Base-by-base conservation (phyloP, 2,113 vertebrate species). In the Bostrychus sinensis region DNA sequence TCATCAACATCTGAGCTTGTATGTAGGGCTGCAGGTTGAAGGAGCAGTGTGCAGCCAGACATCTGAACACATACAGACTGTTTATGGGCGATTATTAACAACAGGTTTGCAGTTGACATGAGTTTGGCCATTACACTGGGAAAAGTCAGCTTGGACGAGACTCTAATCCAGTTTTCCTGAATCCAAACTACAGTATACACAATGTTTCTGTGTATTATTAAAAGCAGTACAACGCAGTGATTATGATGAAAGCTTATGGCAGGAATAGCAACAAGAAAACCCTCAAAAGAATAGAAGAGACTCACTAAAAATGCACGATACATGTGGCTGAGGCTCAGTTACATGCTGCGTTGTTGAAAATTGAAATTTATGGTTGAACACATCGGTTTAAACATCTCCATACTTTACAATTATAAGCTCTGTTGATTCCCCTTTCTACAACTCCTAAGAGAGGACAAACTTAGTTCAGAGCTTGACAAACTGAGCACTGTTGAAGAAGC, bases 1-100 rank as follows among this genome's bases (percentile, higher is more conserved):
- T 56, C 70, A 84, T 78, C 80, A 76, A 69, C 70, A 65, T 61
- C 78, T 60, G 54, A 51, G 55, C 62, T 80, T 48, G 23, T 69
- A 81, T 37, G 53, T 59, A 10, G 36, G 59, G 51, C 72, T 56
- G 10, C 34, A 48, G 71, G 56, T 39, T 53, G 22, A 30, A 50
- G 45, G 50, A 43, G 58, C 39, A 34, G 9, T 55, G 58, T 57
- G 32, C 30, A 17, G 39, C 3, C 42, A 5, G 7, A 42, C 10
- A 30, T 17, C 30, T 55, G 17, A 25, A 48, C 12, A 4, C 20
- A n/a, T 25, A 25, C 3, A 28, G 48, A 25, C 25, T 51, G 48
- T 51, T 51, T 51, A 51, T 17, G 25, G 1, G 48, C n/a, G 14
- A 28, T 30, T 51, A 51, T 51, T 30, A 51, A 28, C 48, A 51